These are phyloP conservation scores for Ciconia nigra DNA, from an alignment of 2,797 vertebrate genomes.

Conservation along the genomic window DNA sequence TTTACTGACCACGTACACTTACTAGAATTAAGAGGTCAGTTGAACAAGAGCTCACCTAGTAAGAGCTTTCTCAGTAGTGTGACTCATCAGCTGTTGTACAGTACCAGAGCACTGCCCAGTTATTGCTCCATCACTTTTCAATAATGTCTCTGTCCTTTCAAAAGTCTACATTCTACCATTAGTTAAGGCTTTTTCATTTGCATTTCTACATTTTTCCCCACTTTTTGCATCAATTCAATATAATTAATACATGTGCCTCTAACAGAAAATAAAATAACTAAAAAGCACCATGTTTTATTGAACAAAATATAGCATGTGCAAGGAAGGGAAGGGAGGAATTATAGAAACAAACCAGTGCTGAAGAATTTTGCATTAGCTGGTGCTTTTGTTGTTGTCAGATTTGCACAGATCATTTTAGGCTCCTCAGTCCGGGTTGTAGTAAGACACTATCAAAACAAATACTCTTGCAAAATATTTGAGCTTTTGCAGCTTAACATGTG, in stretches of 20 bases:
- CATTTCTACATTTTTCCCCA: conserved; percentile 46
- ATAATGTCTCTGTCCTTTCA: background rate
- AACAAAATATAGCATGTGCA: conserved; percentile 44
- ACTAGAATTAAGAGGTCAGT: conserved; percentile 53
- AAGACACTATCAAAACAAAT: conserved; percentile 76
- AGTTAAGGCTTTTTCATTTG: conserved; percentile 52
- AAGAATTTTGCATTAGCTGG: conserved; percentile 70
- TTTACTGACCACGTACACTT: conserved; percentile 66
- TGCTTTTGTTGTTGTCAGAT: conserved; percentile 60
- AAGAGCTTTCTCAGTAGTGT: conserved; percentile 54
- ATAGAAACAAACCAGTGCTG: conserved; percentile 71
- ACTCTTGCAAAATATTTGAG: conserved; percentile 75
- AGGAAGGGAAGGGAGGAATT: background rate
- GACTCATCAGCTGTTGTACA: conserved; percentile 9
- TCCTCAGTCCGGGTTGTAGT: conserved; percentile 65
- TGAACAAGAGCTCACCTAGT: conserved; percentile 67
- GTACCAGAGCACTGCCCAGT: conserved; percentile 47
- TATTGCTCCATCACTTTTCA: conserved; percentile 55
- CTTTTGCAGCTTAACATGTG: conserved; percentile 74
- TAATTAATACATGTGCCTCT: conserved; percentile 10
- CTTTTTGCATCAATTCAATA: conserved; percentile 23
- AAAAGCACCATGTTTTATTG: conserved; percentile 61
- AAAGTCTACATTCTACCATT: conserved; percentile 54
- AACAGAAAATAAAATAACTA: conserved; percentile 49
- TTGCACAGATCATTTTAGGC: conserved; percentile 71